Conservation (phyloP, 2,113 vertebrate species). For the Saccopteryx leptura region DNA sequence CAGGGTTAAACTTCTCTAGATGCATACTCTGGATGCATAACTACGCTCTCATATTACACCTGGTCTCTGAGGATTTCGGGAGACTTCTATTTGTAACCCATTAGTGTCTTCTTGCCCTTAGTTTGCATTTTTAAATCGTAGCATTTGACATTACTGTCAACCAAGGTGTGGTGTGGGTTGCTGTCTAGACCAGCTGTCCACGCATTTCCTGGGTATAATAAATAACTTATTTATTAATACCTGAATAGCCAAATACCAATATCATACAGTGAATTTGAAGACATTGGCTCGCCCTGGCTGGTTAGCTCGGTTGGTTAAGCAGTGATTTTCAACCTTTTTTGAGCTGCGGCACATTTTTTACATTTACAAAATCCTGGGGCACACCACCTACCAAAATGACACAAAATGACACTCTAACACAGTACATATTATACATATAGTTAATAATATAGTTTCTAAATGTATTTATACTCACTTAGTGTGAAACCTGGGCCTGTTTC, state of each 20-base stretch:
- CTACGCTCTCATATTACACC: background rate
- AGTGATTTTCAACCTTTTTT: too few relatives aligned
- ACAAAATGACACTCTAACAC: too few relatives aligned
- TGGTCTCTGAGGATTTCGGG: slow-evolving; percentile 28
- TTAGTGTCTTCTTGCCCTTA: background rate
- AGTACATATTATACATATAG: too few relatives aligned
- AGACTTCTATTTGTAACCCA: background rate
- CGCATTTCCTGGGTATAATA: background rate
- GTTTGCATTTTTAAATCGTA: slow-evolving; percentile 41
- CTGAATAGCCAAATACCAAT: background rate
- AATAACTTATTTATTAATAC: slow-evolving; percentile 4
- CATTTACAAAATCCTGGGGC: too few relatives aligned
- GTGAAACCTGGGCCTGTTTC: too few relatives aligned
- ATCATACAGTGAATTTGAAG: background rate
- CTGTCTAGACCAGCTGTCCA: background rate
- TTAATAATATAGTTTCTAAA: too few relatives aligned
- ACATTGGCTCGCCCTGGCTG: background rate
- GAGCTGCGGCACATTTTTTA: too few relatives aligned
- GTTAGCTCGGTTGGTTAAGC: too few relatives aligned
- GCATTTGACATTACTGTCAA: background rate
- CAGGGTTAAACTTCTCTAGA: background rate
- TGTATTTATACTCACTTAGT: too few relatives aligned
- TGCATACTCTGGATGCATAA: background rate
- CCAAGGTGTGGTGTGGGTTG: background rate
- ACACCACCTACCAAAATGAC: too few relatives aligned